A percentile compares a stretch with the other conserved stretches of the same genome.
phyloP scores from a whole-genome alignment of 2,888 invertebrate species.

The Thereva unica region DNA sequence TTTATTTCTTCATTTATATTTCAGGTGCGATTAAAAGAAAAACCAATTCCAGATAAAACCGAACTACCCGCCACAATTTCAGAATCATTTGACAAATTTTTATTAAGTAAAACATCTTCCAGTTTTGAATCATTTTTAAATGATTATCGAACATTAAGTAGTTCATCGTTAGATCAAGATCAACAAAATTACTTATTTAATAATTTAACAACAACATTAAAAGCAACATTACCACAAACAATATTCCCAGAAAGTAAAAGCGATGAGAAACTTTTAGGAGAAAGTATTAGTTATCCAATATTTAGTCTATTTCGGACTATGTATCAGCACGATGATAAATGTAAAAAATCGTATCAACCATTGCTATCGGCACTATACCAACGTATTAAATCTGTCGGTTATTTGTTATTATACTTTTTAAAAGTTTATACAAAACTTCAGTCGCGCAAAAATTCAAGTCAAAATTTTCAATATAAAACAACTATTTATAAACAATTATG shows the following conservation, averaged over 20 bases:
- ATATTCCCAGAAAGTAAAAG: constrained; percentile 63
- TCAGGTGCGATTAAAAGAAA: constrained; percentile 57
- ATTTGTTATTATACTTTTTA: constrained; percentile 85
- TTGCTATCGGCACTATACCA: constrained; percentile 79
- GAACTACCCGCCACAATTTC: constrained; percentile 55
- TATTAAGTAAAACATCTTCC: constrained; percentile 52
- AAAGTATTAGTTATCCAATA: constrained; percentile 79
- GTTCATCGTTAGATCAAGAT: constrained; percentile 53
- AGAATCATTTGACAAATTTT: constrained; percentile 56
- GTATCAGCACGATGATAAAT: constrained; percentile 74
- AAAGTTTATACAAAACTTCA: constrained; percentile 72
- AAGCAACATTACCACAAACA: constrained; percentile 54
- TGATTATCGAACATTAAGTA: constrained; percentile 54
- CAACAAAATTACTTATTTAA: constrained; percentile 57
- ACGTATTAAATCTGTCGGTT: constrained; percentile 77
- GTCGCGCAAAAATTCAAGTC: constrained; percentile 56
- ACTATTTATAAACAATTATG: constrained; percentile 89
- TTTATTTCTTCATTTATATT: constrained; percentile 28
- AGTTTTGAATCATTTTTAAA: constrained; percentile 56
- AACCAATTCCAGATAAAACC: constrained; percentile 55
- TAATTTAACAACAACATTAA: constrained; percentile 54
- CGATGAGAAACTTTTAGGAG: constrained; percentile 67
- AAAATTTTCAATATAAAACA: constrained; percentile 74
- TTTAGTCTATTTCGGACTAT: constrained; percentile 87
- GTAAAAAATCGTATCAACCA: constrained; percentile 76